phyloP scores from a whole-genome alignment of 2,888 invertebrate species.

The Lithophane socia region DNA sequence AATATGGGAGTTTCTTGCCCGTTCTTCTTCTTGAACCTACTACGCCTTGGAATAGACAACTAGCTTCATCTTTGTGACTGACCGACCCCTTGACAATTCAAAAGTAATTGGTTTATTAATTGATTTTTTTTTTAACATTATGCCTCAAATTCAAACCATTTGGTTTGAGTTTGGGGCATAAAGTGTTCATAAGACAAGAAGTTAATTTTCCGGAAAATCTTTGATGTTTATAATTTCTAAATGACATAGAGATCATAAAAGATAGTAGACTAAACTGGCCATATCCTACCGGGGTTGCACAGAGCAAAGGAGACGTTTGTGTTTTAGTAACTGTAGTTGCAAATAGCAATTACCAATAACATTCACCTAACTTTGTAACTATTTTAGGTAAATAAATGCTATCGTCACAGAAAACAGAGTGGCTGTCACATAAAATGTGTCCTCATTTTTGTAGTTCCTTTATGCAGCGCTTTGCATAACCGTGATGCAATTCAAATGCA shows the following conservation, averaged over 20 bases:
- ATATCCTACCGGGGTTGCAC: not conserved
- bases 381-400: not conserved
- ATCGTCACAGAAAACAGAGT: not conserved
- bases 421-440: conserved; percentile 5
- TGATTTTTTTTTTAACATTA: no score
- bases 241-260: not conserved
- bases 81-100: no score
- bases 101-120: no score
- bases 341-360: no score
- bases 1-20: not conserved
- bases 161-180: no score
- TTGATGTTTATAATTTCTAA: not conserved
- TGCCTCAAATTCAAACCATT: no score
- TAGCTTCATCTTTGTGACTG: no score
- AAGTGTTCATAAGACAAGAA: no score
- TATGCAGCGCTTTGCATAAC: conserved; percentile 30
- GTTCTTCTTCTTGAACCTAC: no score
- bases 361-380: not conserved
- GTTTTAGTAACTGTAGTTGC: not conserved
- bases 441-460: conserved; percentile 35
- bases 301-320: not conserved
- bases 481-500: conserved; percentile 41
- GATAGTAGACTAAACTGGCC: not conserved
- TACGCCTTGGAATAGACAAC: no score
- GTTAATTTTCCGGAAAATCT: no score